Evolutionary conservation across 2,888 invertebrate species (phyloP), one percentile per base, ranked within the genome.

Genomic region (Dendrolimus pini): DNA sequence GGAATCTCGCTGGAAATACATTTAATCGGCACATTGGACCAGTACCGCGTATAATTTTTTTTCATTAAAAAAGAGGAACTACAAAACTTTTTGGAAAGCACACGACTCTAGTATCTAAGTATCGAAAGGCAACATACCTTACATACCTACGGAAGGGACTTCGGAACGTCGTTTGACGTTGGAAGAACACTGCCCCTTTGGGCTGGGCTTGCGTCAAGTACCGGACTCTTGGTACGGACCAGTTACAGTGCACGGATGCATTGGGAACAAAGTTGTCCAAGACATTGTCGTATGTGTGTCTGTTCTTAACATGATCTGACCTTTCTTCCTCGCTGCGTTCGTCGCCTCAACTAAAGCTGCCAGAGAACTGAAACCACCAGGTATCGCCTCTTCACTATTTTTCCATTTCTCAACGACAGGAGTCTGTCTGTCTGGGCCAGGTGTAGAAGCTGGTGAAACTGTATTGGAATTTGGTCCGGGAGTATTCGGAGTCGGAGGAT

Each of bases 171-270:
- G 72, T 65, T 60, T 65, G 62, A 42, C 60, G 53, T 53, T 65
- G 73, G 69, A 70, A 64, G 73, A 61, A 67, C 64, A 57, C 57
- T 63, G 72, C 62, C 60, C 59, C 65, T 63, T 63, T 58, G 70
- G 70, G 71, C 68, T 64, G 14, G 79, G 77, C 77, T 78, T 75
- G 72, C 80, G 91, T 91, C 91, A 91, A 79, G 91, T 87, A 80
- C 77, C 84, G 61, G 91, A 87, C 75, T 95, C 95, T 82, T 95
- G 95, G 87, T 96, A 96, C 61, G 96, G 95, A 65, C 96, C 96
- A 64, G 96, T 96, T 72, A 96, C 95, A 83, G 95, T 94, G 89
- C 96, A 96, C 55, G 95, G 95, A 81, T 95, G 95, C 95, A 95
- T 96, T 61, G 96, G 96, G 85, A 96, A 96, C 77, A 96, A 91